These are phyloP conservation scores for Mergus octosetaceus DNA, from an alignment of 2,797 vertebrate genomes.

Conservation along the genomic window DNA sequence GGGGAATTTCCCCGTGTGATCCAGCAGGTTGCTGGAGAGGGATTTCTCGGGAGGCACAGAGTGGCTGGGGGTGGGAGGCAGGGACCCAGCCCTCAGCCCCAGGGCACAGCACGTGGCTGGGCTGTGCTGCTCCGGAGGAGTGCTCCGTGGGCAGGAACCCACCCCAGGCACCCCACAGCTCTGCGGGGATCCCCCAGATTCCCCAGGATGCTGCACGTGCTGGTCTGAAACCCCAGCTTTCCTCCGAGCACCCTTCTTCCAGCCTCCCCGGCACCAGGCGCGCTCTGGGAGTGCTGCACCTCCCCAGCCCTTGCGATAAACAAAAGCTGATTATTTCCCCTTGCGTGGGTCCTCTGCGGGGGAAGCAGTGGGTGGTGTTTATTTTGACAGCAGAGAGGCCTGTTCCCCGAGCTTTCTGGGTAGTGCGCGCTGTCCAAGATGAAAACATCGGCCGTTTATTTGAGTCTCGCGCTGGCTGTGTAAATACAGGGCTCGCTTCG, in stretches of 20 bases:
- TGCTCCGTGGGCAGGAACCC: neutral
- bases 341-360: accelerated
- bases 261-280: neutral
- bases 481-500: neutral
- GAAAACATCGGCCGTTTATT: neutral
- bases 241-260: neutral
- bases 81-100: neutral
- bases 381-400: slow-evolving; percentile 20
- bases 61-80: neutral
- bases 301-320: neutral
- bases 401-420: neutral
- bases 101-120: neutral
- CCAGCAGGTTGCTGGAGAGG: neutral
- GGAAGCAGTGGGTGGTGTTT: neutral
- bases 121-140: neutral
- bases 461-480: neutral
- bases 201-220: neutral
- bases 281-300: neutral
- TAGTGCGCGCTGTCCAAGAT: neutral
- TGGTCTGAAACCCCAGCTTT: accelerated
- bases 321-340: neutral
- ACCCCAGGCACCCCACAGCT: accelerated
- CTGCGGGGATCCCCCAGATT: neutral
- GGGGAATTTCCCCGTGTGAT: neutral
- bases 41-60: neutral